Percentiles rank a stretch among this genome's conserved stretches.
Evolutionary conservation across 2,888 invertebrate species (phyloP).

Genomic region (Caenorhabditis doughertyi): DNA sequence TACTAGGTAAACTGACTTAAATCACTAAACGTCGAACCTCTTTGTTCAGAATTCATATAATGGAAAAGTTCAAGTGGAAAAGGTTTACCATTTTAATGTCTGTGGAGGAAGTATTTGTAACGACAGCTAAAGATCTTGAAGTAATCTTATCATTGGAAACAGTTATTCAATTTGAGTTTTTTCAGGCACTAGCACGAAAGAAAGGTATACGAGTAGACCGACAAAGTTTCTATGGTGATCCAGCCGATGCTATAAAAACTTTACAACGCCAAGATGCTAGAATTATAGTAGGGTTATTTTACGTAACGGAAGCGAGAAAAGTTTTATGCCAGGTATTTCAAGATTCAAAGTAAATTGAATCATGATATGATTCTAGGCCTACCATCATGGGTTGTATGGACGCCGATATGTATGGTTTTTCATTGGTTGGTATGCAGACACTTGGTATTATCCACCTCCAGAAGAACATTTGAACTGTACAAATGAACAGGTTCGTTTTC

Average conservation of each 20-base stretch:
- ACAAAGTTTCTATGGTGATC: conserved; percentile 97
- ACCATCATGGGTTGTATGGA: conserved; percentile 94
- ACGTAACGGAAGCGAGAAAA: conserved; percentile 95
- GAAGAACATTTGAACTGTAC: conserved; percentile 93
- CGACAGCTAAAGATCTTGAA: conserved; percentile 97
- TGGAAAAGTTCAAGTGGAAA: conserved; percentile 98
- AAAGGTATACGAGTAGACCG: conserved; percentile 95
- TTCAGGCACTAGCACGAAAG: conserved; percentile 90
- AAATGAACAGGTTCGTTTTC: conserved; percentile 85
- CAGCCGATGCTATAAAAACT: conserved; percentile 94
- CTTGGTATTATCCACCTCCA: conserved; percentile 93
- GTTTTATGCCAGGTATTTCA: conserved; percentile 98
- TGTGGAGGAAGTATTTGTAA: conserved; percentile 90
- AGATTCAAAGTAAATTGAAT: too few species aligned
- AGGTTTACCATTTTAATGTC: conserved; percentile 97
- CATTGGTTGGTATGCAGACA: conserved; percentile 99
- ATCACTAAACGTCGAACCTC: background rate
- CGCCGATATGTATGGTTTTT: conserved; percentile 99
- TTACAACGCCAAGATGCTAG: conserved; percentile 94
- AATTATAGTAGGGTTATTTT: conserved; percentile 98
- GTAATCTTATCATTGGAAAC: too few species aligned
- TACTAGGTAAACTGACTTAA: conserved; percentile 69
- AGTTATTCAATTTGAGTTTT: background rate
- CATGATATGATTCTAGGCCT: conserved; percentile 84
- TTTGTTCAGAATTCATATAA: conserved; percentile 91